Conservation (phyloP, 2,888 invertebrate species). For the Harpagoxenus sublaevis region DNA sequence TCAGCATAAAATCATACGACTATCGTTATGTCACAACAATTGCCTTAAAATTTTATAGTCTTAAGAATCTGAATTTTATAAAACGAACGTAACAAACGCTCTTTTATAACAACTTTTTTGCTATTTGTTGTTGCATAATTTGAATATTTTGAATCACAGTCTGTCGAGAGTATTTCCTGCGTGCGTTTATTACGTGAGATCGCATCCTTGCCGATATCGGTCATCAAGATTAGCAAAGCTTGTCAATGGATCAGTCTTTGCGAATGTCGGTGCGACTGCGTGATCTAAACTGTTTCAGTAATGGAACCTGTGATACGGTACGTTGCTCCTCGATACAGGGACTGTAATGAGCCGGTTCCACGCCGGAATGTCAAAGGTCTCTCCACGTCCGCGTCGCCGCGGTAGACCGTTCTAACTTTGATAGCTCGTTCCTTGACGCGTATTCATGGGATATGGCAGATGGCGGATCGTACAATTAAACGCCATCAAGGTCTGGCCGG, state of each 20-base stretch:
- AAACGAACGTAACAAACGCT: neutral
- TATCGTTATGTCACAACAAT: neutral
- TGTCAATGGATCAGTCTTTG: slow-evolving; percentile 34
- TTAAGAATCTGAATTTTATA: neutral
- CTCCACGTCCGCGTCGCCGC: slow-evolving; percentile 1
- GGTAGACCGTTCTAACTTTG: slow-evolving; percentile 46
- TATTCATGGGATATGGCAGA: neutral
- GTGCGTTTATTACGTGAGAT: slow-evolving; percentile 6
- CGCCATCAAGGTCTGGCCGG: slow-evolving; percentile 18
- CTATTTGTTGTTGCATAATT: neutral
- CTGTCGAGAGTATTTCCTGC: neutral
- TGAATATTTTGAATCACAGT: neutral
- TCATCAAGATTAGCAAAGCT: slow-evolving; percentile 19
- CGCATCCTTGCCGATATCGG: neutral
- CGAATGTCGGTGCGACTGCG: slow-evolving; percentile 37
- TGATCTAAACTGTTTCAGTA: slow-evolving; percentile 44
- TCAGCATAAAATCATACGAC: neutral
- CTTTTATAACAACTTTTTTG: neutral
- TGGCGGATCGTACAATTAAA: slow-evolving; percentile 32
- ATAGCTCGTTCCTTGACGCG: slow-evolving; percentile 46
- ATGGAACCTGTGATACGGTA: slow-evolving; percentile 50
- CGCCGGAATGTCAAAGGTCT: slow-evolving; percentile 45
- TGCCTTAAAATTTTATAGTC: neutral
- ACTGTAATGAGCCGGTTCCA: slow-evolving; percentile 46
- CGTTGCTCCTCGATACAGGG: slow-evolving; percentile 36